Evolutionary conservation across 2,797 vertebrate genomes (phyloP).

Genomic region (Myoxocephalus aenaeus): DNA sequence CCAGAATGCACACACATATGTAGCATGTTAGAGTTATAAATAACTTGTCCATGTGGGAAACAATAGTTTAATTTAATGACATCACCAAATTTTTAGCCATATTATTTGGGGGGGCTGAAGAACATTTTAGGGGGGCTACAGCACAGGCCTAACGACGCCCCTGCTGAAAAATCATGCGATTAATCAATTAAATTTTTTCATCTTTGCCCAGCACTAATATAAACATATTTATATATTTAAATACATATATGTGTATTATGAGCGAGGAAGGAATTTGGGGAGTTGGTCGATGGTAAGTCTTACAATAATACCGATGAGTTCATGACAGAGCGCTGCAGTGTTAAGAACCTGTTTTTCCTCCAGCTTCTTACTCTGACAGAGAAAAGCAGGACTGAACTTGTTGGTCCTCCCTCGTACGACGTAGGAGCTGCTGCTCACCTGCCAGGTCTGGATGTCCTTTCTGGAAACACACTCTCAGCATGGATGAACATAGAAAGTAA

Average conservation of each 20-base stretch:
- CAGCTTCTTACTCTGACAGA: conserved; percentile 53
- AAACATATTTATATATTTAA: conserved; percentile 23
- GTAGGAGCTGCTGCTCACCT: conserved; percentile 11
- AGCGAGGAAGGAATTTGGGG: conserved; percentile 54
- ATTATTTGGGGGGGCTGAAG: too few relatives aligned
- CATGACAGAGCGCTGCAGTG: conserved; percentile 50
- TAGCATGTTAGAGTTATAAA: too few relatives aligned
- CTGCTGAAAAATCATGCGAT: too few relatives aligned
- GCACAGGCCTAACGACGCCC: too few relatives aligned
- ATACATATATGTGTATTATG: neutral
- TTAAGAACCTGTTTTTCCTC: conserved; percentile 71
- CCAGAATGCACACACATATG: too few relatives aligned
- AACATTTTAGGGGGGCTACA: too few relatives aligned
- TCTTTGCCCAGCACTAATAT: too few relatives aligned
- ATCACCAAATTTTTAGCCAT: too few relatives aligned
- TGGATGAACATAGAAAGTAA: neutral
- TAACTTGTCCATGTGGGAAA: too few relatives aligned
- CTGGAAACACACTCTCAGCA: neutral
- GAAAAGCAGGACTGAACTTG: conserved; percentile 78
- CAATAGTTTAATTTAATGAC: too few relatives aligned
- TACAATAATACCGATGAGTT: conserved; percentile 74
- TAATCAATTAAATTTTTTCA: too few relatives aligned
- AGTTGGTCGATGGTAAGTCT: conserved; percentile 70
- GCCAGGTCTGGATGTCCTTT: neutral
- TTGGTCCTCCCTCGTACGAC: conserved; percentile 46